phyloP scores from a whole-genome alignment of 2,888 invertebrate genomes.

The Gymnocheta viridis region DNA sequence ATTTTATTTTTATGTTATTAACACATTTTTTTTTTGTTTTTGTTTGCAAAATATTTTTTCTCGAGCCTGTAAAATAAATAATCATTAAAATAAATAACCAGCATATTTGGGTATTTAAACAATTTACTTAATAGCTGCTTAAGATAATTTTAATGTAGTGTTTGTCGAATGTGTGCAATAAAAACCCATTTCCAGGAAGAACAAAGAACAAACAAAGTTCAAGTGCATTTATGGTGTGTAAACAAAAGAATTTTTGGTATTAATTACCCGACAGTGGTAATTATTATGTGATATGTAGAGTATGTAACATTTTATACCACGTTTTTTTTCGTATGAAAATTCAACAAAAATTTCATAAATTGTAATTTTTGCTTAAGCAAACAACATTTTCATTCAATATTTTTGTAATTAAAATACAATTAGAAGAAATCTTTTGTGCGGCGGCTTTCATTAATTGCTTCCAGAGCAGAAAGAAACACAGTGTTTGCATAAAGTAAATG shows the following conservation, averaged over 20 bases:
- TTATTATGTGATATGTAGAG: slow-evolving; percentile 19
- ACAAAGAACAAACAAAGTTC: slow-evolving; percentile 9
- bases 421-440: neutral
- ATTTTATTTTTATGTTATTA: slow-evolving; percentile 62
- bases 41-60: slow-evolving; percentile 9
- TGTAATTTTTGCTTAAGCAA: neutral
- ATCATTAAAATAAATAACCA: slow-evolving; percentile 14
- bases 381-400: neutral
- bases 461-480: neutral
- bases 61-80: neutral
- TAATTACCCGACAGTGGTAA: slow-evolving; percentile 35
- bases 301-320: slow-evolving; percentile 13
- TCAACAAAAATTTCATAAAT: neutral
- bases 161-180: slow-evolving; percentile 9
- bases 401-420: neutral
- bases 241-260: slow-evolving; percentile 35
- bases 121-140: slow-evolving; percentile 65
- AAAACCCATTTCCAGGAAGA: slow-evolving; percentile 21
- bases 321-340: neutral
- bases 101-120: slow-evolving; percentile 46
- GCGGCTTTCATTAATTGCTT: neutral
- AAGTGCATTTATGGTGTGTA: neutral
- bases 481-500: neutral
- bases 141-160: slow-evolving; percentile 51
- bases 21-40: slow-evolving; percentile 57